These are phyloP conservation scores for Patella caerulea DNA, from an alignment of 2,888 invertebrate species.

Conservation along the genomic window DNA sequence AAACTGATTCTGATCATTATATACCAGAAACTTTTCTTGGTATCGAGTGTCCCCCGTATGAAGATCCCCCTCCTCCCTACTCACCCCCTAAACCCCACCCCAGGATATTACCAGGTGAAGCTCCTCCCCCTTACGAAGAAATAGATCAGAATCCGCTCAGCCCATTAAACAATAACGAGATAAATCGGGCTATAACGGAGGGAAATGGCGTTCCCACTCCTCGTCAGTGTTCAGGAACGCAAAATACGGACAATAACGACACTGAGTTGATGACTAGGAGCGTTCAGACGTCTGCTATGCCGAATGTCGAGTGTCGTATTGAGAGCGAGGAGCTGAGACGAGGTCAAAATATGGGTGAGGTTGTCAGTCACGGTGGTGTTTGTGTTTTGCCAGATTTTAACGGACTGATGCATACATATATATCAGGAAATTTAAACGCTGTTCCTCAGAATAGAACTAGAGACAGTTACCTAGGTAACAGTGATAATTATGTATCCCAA, in stretches of 20 bases:
- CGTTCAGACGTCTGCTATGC: background rate
- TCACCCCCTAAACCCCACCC: slow-evolving; percentile 66
- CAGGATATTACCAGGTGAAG: slow-evolving; percentile 54
- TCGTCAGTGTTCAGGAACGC: background rate
- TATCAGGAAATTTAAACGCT: background rate
- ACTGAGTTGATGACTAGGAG: background rate
- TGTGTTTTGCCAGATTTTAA: background rate
- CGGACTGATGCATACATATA: background rate
- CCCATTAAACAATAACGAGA: slow-evolving; percentile 39
- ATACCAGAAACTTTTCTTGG: slow-evolving; percentile 61
- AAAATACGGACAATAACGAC: background rate
- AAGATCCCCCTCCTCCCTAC: slow-evolving; percentile 70
- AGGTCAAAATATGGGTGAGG: slow-evolving; percentile 1
- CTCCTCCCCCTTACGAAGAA: slow-evolving; percentile 66
- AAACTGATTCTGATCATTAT: slow-evolving; percentile 62
- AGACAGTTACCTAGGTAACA: background rate
- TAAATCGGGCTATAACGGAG: slow-evolving; percentile 15
- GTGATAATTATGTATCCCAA: background rate
- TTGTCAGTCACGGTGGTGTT: background rate
- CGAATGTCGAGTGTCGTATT: slow-evolving; percentile 9
- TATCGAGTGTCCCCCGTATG: slow-evolving; percentile 66
- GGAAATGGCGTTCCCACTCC: slow-evolving; percentile 1
- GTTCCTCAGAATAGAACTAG: slow-evolving; percentile 1
- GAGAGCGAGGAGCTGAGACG: background rate
- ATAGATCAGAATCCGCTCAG: slow-evolving; percentile 37